These are phyloP conservation scores for Idris sp. DNA, from an alignment of 1,140 invertebrate genomes.

Conservation along the genomic window DNA sequence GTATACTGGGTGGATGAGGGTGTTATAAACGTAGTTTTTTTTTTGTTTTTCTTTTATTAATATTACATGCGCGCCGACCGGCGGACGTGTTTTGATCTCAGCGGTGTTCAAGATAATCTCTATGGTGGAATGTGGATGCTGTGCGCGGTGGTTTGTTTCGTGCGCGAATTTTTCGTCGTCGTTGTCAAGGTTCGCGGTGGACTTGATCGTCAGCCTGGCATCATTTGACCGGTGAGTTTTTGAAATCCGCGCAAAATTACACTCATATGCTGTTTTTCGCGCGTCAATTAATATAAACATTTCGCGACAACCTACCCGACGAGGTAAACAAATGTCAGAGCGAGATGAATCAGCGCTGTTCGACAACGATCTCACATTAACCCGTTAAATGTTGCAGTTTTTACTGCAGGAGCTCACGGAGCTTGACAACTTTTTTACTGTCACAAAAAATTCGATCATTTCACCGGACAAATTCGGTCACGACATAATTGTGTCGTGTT, in stretches of 20 bases:
- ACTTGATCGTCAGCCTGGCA: slow-evolving; percentile 16
- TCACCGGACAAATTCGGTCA: too few species aligned
- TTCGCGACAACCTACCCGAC: slow-evolving; percentile 19
- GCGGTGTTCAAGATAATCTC: slow-evolving; percentile 68
- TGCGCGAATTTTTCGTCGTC: slow-evolving; percentile 63
- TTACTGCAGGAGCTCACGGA: too few species aligned
- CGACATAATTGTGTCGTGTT: slow-evolving; percentile 36
- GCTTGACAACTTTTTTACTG: too few species aligned
- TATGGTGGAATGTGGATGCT: slow-evolving; percentile 75
- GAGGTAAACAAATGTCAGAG: slow-evolving; percentile 69
- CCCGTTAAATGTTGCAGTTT: too few species aligned
- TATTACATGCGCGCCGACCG: slow-evolving; percentile 13
- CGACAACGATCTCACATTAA: too few species aligned
- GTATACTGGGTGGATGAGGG: too few species aligned
- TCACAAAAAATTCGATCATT: too few species aligned
- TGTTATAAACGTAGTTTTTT: too few species aligned
- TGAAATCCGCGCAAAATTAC: too few species aligned
- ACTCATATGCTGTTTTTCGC: too few species aligned
- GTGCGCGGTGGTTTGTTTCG: slow-evolving; percentile 72
- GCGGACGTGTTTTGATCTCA: slow-evolving; percentile 67
- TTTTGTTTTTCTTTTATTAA: too few species aligned
- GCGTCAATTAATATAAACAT: neutral
- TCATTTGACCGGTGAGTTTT: slow-evolving; percentile 46
- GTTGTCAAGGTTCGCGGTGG: slow-evolving; percentile 33
- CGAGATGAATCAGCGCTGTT: too few species aligned